phyloP scores from a whole-genome alignment of 2,888 invertebrate species.

The Melinaea menophilus region DNA sequence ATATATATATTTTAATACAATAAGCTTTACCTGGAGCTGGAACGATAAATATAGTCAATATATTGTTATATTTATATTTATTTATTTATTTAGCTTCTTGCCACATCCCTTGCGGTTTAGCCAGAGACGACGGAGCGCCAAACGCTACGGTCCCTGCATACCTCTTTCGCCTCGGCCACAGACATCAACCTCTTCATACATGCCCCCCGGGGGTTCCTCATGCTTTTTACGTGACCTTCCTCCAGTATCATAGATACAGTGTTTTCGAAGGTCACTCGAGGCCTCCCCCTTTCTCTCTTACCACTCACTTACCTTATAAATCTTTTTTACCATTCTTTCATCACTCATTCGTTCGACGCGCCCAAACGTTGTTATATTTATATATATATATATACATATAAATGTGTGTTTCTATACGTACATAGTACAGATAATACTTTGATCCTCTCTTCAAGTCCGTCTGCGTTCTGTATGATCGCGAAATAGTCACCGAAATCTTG shows the following conservation, averaged over 20 bases:
- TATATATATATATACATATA: too few species aligned
- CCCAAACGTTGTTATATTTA: too few species aligned
- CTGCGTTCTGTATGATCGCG: conserved; percentile 47
- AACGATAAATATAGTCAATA: conserved; percentile 11
- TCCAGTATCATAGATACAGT: neutral
- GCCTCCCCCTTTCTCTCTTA: too few species aligned
- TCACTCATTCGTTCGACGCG: too few species aligned
- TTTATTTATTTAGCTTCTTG: neutral
- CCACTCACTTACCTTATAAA: too few species aligned
- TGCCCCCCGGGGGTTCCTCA: too few species aligned
- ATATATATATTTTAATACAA: neutral
- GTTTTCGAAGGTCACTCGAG: neutral
- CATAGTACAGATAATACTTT: conserved; percentile 44
- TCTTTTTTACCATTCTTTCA: too few species aligned
- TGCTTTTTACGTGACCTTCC: too few species aligned
- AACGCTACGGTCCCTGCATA: too few species aligned
- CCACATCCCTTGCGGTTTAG: neutral
- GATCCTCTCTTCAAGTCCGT: conserved; percentile 52
- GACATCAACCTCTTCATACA: too few species aligned
- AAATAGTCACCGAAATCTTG: conserved; percentile 57
- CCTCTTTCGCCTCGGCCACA: too few species aligned
- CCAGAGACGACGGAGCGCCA: too few species aligned
- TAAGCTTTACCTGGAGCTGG: conserved; percentile 24
- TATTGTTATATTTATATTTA: neutral
- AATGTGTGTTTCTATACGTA: conserved; percentile 32